These are phyloP conservation scores for Donacobius atricapilla DNA, from an alignment of 2,113 vertebrate genomes.

Conservation along the genomic window DNA sequence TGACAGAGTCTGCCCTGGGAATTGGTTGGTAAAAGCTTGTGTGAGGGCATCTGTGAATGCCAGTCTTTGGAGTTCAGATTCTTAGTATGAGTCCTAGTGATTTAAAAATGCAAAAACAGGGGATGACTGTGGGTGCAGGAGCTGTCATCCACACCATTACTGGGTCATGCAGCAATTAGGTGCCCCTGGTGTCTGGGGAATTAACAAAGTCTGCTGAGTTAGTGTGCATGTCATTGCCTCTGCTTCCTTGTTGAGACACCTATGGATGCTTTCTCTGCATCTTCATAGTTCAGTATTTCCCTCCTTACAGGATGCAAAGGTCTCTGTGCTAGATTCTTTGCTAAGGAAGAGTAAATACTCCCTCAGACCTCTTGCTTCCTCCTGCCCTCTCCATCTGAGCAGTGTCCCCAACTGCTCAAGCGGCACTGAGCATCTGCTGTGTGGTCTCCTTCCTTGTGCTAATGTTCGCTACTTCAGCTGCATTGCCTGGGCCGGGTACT, in stretches of 20 bases:
- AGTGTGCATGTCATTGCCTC: background rate
- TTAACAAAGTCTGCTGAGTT: background rate
- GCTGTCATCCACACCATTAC: background rate
- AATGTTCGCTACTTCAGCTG: background rate
- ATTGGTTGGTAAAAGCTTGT: background rate
- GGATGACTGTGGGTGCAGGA: background rate
- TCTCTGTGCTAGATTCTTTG: background rate
- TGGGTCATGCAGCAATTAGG: background rate
- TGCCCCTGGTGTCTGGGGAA: background rate
- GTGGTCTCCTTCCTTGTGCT: background rate
- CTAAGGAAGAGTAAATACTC: background rate
- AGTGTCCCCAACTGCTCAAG: background rate
- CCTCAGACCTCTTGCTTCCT: background rate
- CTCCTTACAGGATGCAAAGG: background rate
- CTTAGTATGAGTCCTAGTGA: background rate
- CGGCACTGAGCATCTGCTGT: background rate
- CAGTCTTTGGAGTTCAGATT: background rate
- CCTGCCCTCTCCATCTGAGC: background rate
- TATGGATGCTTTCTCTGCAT: background rate
- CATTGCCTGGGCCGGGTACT: background rate
- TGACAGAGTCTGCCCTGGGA: background rate
- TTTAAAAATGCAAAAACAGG: background rate
- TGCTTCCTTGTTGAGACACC: background rate
- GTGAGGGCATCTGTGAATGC: background rate
- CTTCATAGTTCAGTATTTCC: background rate